Evolutionary conservation across 2,797 vertebrate genomes (phyloP).

Genomic region (Botia almorhae): DNA sequence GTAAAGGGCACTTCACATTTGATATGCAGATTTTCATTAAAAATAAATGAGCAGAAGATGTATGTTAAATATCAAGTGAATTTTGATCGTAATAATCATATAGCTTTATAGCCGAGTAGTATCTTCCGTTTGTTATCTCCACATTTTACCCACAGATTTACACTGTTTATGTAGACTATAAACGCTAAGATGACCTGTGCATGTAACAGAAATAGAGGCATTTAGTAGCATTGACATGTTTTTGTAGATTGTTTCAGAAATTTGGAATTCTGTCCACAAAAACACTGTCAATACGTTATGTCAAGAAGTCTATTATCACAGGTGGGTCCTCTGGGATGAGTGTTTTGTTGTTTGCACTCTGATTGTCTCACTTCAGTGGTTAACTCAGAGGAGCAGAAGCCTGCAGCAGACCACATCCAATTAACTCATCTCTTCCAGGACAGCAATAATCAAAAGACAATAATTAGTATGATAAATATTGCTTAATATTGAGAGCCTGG

Average conservation of each 20-base stretch:
- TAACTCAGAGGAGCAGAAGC: conserved; percentile 36
- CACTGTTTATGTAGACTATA: background rate
- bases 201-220: background rate
- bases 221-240: background rate
- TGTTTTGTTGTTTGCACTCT: conserved; percentile 23
- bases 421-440: conserved; percentile 39
- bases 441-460: conserved; percentile 48
- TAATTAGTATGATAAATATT: conserved; percentile 51
- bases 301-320: conserved; percentile 22
- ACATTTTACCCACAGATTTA: background rate
- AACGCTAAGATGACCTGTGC: background rate
- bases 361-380: conserved; percentile 38
- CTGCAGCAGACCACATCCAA: conserved; percentile 53
- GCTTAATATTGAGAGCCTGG: conserved; percentile 15
- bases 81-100: background rate
- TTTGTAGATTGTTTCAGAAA: background rate
- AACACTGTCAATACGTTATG: background rate
- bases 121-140: background rate
- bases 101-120: background rate
- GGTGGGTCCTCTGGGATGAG: conserved; percentile 1
- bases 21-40: background rate
- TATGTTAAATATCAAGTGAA: background rate
- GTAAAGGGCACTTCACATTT: background rate
- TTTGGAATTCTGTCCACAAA: conserved; percentile 13
- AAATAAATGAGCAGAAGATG: background rate